Evolutionary conservation across 1,140 invertebrate species (phyloP).

Genomic region (Aphaenogaster floridana): DNA sequence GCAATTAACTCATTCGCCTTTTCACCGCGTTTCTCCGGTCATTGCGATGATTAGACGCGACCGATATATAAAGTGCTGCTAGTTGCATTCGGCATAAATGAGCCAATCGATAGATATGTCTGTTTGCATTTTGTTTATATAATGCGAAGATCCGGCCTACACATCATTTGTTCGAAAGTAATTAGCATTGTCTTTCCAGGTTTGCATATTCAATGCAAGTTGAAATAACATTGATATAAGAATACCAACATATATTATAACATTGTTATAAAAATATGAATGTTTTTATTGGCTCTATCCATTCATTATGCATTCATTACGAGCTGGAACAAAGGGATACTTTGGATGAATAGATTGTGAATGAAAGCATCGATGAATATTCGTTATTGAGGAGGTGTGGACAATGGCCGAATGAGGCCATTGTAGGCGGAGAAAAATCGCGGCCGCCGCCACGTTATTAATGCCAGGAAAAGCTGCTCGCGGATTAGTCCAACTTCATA

Average conservation of each 20-base stretch:
- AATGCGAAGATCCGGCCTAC: not conserved
- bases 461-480: conserved; percentile 56
- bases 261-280: not conserved
- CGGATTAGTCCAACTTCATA: conserved; percentile 59
- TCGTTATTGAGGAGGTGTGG: conserved; percentile 62
- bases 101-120: not conserved
- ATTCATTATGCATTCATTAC: conserved; percentile 60
- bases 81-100: not conserved
- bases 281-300: conserved; percentile 32
- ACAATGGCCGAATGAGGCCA: conserved; percentile 57
- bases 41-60: conserved; percentile 23
- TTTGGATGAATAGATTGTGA: conserved; percentile 52
- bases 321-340: conserved; percentile 46
- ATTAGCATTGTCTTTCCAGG: conserved; percentile 3
- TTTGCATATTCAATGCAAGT: conserved; percentile 1
- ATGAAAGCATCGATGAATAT: conserved; percentile 63
- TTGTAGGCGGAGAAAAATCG: conserved; percentile 58
- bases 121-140: not conserved
- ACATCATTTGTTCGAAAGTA: not conserved
- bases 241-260: not conserved
- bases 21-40: conserved; percentile 23
- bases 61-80: not conserved
- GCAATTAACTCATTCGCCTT: conserved; percentile 62
- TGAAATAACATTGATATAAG: not conserved
- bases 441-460: conserved; percentile 45